These are phyloP conservation scores for Teleopsis dalmanni DNA, from an alignment of 1,140 invertebrate genomes.

Conservation along the genomic window DNA sequence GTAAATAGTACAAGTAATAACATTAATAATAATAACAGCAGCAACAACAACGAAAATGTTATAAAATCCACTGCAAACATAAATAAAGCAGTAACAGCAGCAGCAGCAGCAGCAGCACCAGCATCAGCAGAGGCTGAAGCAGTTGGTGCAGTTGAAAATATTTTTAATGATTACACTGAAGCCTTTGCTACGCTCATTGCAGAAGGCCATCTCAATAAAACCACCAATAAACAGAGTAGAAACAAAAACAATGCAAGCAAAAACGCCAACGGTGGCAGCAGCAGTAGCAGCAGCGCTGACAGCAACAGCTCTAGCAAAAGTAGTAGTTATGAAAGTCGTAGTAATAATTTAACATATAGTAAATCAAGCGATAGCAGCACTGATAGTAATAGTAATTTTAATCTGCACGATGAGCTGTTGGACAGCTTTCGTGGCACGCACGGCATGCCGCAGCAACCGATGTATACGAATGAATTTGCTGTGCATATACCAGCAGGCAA, in stretches of 20 bases:
- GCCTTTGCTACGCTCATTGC: slow-evolving; percentile 4
- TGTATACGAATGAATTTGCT: slow-evolving; percentile 60
- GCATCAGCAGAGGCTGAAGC: background rate
- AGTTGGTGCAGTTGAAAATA: slow-evolving; percentile 9
- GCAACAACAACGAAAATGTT: background rate
- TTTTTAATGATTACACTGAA: slow-evolving; percentile 14
- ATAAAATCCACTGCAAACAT: no score
- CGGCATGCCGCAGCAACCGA: slow-evolving; percentile 34
- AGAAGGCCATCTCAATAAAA: background rate
- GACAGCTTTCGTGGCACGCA: slow-evolving; percentile 32
- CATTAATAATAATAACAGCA: slow-evolving; percentile 6
- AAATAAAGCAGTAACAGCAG: no score
- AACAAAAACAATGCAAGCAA: background rate
- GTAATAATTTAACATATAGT: background rate
- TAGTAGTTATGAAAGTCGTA: background rate
- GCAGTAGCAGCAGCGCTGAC: background rate
- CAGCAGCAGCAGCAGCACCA: slow-evolving; percentile 4
- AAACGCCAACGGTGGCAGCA: background rate
- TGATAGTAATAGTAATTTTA: no score
- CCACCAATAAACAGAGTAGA: background rate
- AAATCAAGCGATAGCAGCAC: background rate
- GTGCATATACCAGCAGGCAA: slow-evolving; percentile 53
- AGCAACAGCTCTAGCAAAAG: background rate
- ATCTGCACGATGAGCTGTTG: slow-evolving; percentile 9
- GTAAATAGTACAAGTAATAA: slow-evolving; percentile 8